Evolutionary conservation across 1,140 invertebrate species (phyloP).

Genomic region (Antheraea mylitta): DNA sequence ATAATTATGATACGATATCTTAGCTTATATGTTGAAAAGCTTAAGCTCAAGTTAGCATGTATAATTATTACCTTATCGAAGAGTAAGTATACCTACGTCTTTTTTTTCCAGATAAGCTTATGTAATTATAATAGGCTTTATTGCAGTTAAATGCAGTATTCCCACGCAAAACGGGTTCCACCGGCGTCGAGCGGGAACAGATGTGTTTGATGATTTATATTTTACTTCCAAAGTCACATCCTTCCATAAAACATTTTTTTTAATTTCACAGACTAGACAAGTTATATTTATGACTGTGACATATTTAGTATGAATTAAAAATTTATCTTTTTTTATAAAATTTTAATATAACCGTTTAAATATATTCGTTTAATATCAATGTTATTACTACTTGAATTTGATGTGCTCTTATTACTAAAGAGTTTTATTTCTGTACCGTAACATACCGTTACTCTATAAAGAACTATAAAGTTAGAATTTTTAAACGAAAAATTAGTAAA

Average conservation of each 20-base stretch:
- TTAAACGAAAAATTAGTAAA: too few species aligned
- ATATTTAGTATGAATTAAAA: not conserved
- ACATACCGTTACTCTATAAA: too few species aligned
- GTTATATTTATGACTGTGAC: not conserved
- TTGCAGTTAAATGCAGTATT: slow-evolving; percentile 1
- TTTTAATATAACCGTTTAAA: too few species aligned
- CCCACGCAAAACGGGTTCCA: not conserved
- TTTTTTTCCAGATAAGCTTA: not conserved
- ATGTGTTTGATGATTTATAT: not conserved
- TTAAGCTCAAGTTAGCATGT: too few species aligned
- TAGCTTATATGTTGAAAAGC: too few species aligned
- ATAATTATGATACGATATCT: too few species aligned
- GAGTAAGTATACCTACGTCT: not conserved
- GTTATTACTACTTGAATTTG: too few species aligned
- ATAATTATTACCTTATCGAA: not conserved
- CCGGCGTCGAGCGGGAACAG: not conserved
- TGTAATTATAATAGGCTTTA: not conserved
- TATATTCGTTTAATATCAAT: too few species aligned
- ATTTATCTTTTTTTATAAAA: too few species aligned
- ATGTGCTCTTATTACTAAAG: too few species aligned
- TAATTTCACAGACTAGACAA: not conserved
- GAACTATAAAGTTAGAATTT: too few species aligned
- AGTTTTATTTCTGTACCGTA: too few species aligned
- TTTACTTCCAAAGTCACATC: not conserved
- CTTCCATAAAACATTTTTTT: not conserved